Evolutionary conservation across 2,888 invertebrate species (phyloP), one percentile per base, ranked within the genome.

Genomic region (Rotaria magnacalcarata): DNA sequence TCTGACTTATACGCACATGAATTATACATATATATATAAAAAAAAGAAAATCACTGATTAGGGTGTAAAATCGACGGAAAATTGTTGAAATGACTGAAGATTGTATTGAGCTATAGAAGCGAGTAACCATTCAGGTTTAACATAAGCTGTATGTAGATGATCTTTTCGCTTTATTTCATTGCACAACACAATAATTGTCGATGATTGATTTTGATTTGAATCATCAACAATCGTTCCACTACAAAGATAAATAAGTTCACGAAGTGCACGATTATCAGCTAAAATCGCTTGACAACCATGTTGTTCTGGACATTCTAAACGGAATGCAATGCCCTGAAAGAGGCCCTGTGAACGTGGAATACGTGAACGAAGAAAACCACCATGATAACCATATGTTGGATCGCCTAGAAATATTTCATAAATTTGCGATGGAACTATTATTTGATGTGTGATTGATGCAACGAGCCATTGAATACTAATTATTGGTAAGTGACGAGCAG

Each of bases 81-180:
- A 67, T 67, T 67, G 67, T 41, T 80, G 47, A 43, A 80, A 47
- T 47, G 80, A 47, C 34, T 80, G 47, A 3, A 80, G 47, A 47
- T 47, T 47, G n/a, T 80, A 80, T 47, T 80, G 43, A n/a, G 80
- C 47, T 21, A 80, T 47, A 4, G 80, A 80, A 24, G 80, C 80
- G 16, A 80, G 80, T 80, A 80, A 80, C 80, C 80, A 80, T 80
- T 80, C 80, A 24, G 80, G 80, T 80, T 80, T 80, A n/a, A 80
- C 43, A 47, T 47, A 47, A 11, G 80, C 43, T 47, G 47, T 80
- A 80, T 80, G 47, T 21, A 47, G 7, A 14, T 80, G 80, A 47
- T 47, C 47, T 47, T 80, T n/a, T 43, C n/a, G 80, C 47, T 80
- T 80, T 1, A 47, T 47, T 47, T 80, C 80, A 47, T 80, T 43